Conservation (phyloP, 2,888 invertebrate genomes). For the Luperina testacea region DNA sequence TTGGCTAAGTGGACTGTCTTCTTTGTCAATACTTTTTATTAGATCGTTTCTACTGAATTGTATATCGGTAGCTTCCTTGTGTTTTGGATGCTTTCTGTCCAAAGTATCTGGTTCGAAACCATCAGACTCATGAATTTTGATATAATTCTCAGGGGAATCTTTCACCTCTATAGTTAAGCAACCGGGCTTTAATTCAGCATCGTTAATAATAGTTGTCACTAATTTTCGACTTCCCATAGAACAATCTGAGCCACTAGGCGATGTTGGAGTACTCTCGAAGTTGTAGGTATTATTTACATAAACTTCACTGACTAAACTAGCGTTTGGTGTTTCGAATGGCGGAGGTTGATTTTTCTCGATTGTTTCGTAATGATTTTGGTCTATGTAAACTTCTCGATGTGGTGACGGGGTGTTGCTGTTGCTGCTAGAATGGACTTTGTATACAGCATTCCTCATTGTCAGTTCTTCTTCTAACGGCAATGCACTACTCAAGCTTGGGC, state of each 20-base stretch:
- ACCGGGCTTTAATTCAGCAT: slow-evolving; percentile 92
- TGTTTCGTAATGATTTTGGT: slow-evolving; percentile 85
- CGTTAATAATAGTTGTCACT: slow-evolving; percentile 86
- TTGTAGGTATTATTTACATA: slow-evolving; percentile 94
- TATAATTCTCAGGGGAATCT: slow-evolving; percentile 94
- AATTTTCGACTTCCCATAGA: slow-evolving; percentile 91
- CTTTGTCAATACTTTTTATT: slow-evolving; percentile 76
- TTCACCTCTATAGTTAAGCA: slow-evolving; percentile 96
- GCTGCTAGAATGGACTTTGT: slow-evolving; percentile 91
- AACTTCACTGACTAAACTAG: slow-evolving; percentile 93
- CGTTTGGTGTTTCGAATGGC: slow-evolving; percentile 61
- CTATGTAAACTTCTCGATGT: slow-evolving; percentile 76
- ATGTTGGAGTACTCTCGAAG: slow-evolving; percentile 90
- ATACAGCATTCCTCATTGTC: slow-evolving; percentile 94
- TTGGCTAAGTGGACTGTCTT: slow-evolving; percentile 74
- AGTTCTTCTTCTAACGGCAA: slow-evolving; percentile 95
- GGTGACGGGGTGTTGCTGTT: slow-evolving; percentile 88
- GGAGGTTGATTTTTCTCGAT: slow-evolving; percentile 74
- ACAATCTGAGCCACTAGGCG: slow-evolving; percentile 90
- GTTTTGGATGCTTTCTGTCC: slow-evolving; percentile 93
- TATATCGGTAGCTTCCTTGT: slow-evolving; percentile 77
- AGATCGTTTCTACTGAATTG: slow-evolving; percentile 83
- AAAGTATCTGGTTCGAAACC: slow-evolving; percentile 96
- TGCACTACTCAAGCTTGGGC: slow-evolving; percentile 93
- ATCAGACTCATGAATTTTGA: slow-evolving; percentile 94